Percentiles rank a stretch among this genome's conserved stretches.
Evolutionary conservation across 35 echinoderm and acorn worm species (phyloP).

Genomic region (Anneissia japonica): DNA sequence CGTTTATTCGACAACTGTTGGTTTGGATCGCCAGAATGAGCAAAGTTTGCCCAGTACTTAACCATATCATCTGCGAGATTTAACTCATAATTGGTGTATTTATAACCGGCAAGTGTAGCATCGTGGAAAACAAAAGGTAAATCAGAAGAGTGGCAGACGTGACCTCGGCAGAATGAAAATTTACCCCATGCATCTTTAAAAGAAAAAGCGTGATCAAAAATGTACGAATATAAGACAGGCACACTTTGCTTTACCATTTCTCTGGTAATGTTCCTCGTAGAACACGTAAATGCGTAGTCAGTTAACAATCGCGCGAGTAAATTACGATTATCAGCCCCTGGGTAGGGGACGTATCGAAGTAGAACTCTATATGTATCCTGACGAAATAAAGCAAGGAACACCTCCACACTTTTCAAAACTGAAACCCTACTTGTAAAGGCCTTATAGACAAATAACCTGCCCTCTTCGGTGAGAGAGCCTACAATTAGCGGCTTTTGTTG

Average conservation of each 20-base stretch:
- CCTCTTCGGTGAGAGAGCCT: conserved; percentile 37
- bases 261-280: not conserved
- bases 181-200: conserved; percentile 19
- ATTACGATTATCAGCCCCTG: conserved; percentile 16
- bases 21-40: conserved; percentile 48
- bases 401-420: not conserved
- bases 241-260: not conserved
- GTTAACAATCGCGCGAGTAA: not conserved
- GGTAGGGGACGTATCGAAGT: not conserved
- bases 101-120: not conserved
- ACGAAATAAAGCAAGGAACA: not conserved
- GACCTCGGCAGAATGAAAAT: conserved; percentile 10
- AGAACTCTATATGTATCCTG: not conserved
- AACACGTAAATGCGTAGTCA: conserved; percentile 32
- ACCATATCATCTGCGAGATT: conserved; percentile 20
- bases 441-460: conserved; percentile 11
- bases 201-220: conserved; percentile 50
- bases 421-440: conserved; percentile 4
- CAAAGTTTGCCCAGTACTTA: conserved; percentile 41
- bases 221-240: conserved; percentile 32
- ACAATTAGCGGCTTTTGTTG: conserved; percentile 38
- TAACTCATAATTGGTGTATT: conserved; percentile 5
- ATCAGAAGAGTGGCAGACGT: conserved; percentile 44
- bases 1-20: not conserved
- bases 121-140: conserved; percentile 43